Conservation (phyloP, 2,888 invertebrate genomes). For the Tetheella fluctuosa region DNA sequence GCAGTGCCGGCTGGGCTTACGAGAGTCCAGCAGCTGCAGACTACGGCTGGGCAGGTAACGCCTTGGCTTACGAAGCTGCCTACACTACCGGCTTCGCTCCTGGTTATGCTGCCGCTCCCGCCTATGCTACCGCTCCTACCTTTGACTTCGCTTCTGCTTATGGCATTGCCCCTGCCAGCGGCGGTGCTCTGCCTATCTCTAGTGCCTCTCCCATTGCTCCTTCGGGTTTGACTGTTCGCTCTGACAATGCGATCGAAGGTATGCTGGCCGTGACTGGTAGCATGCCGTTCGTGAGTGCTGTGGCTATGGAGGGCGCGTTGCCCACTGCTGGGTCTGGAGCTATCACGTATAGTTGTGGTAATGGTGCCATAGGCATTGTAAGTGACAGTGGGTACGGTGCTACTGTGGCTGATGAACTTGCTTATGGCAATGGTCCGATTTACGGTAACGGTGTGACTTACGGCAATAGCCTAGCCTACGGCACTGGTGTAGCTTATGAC, state of each 20-base stretch:
- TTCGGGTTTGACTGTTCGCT: conserved; percentile 46
- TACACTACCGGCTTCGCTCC: conserved; percentile 1
- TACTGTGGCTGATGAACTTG: conserved; percentile 3
- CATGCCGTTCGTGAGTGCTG: conserved; percentile 46
- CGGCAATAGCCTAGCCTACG: too few relatives aligned
- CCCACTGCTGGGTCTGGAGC: conserved; percentile 48
- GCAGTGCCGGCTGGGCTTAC: conserved; percentile 19
- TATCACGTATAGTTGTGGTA: conserved; percentile 49
- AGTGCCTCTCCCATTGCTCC: conserved; percentile 43
- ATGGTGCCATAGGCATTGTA: conserved; percentile 29
- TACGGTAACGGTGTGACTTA: not conserved
- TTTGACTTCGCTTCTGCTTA: not conserved
- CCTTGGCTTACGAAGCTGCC: conserved; percentile 12
- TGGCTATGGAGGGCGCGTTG: conserved; percentile 45
- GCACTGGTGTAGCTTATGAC: too few relatives aligned
- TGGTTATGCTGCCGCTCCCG: conserved; percentile 1
- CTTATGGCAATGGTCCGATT: not conserved
- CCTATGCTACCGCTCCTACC: conserved; percentile 9
- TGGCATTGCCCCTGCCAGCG: conserved; percentile 23
- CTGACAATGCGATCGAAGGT: conserved; percentile 49
- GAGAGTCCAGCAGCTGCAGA: not conserved
- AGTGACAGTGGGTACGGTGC: conserved; percentile 13
- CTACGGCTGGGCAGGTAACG: conserved; percentile 27
- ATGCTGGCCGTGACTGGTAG: conserved; percentile 40
- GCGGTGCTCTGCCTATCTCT: conserved; percentile 40